phyloP scores from a whole-genome alignment of 2,888 invertebrate genomes.

The Chrysolina americana region DNA sequence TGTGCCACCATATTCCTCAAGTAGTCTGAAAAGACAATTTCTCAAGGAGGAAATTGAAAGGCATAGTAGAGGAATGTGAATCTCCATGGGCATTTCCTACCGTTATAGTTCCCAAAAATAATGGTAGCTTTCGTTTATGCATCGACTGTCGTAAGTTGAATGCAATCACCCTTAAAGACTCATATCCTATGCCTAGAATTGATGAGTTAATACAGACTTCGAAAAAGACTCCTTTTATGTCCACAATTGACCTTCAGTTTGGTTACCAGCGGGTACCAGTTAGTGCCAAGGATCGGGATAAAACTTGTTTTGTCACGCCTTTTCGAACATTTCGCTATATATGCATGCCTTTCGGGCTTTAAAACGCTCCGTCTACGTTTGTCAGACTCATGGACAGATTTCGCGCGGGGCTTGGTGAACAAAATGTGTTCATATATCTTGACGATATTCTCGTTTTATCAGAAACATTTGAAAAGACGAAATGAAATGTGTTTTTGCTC shows the following conservation, averaged over 20 bases:
- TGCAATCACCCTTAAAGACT: no score
- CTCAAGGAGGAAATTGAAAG: no score
- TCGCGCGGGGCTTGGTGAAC: constrained; percentile 39
- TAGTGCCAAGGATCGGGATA: constrained; percentile 28
- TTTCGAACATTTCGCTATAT: constrained; percentile 37
- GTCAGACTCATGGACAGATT: constrained; percentile 46
- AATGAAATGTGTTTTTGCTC: constrained; percentile 41
- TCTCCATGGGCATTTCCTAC: no score
- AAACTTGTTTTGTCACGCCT: constrained; percentile 34
- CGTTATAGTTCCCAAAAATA: no score
- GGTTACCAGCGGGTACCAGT: constrained; percentile 35
- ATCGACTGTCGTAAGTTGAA: background rate
- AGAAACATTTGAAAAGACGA: constrained; percentile 47
- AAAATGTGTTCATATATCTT: constrained; percentile 45
- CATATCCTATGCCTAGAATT: background rate
- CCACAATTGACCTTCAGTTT: constrained; percentile 32
- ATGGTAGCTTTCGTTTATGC: background rate
- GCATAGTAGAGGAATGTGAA: no score
- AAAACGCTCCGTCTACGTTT: constrained; percentile 48
- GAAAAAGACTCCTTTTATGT: constrained; percentile 7
- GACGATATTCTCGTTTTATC: constrained; percentile 40
- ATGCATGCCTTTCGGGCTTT: constrained; percentile 46
- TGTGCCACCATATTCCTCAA: no score
- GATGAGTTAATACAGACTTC: background rate
- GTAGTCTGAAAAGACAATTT: no score